Evolutionary conservation across 2,888 invertebrate genomes (phyloP), one percentile per base, ranked within the genome.

Genomic region (Agriotes lineatus): DNA sequence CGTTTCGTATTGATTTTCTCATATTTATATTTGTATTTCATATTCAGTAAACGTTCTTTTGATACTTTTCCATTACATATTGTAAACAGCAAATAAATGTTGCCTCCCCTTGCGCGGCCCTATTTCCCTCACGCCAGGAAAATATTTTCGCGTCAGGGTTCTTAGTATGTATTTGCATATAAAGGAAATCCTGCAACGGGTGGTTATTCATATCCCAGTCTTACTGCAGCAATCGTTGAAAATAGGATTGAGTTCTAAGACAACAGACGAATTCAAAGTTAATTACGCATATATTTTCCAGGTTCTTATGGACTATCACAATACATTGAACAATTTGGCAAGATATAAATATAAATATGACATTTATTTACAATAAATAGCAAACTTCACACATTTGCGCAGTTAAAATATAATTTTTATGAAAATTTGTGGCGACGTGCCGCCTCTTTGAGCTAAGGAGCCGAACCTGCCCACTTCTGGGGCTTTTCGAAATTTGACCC

Each of bases 301-400:
- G 37, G 57, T 48, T 64, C 64, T 64, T 64, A 64, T 33, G 57
- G 42, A 61, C 75, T 75, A 75, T 74, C 73, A 74, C 74, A 74
- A 71, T 74, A 75, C 75, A 75, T 72, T 70, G 73, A 74, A 75
- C 74, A 75, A 44, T 69, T 74, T 72, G 72, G 70, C 74, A 70
- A 70, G 66, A 74, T 63, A 63, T 63, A 63, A 64, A 77, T 77
- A 77, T 77, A 79, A 76, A 79, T 79, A 77, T 76, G 76, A 79
- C 78, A 78, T 76, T 72, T 79, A 79, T 80, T 75, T 80, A 80
- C 80, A 79, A 71, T 77, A 74, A 75, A 78, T 81, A 81, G 80
- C 80, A 80, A 80, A 80, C 78, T 77, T 78, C 78, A 79, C 78
- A 77, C 74, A 70, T 71, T 71, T 71, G 52, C 52, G 72, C 70